Evolutionary conservation across 2,113 vertebrate genomes (phyloP).

Genomic region (Oreochromis niloticus): DNA sequence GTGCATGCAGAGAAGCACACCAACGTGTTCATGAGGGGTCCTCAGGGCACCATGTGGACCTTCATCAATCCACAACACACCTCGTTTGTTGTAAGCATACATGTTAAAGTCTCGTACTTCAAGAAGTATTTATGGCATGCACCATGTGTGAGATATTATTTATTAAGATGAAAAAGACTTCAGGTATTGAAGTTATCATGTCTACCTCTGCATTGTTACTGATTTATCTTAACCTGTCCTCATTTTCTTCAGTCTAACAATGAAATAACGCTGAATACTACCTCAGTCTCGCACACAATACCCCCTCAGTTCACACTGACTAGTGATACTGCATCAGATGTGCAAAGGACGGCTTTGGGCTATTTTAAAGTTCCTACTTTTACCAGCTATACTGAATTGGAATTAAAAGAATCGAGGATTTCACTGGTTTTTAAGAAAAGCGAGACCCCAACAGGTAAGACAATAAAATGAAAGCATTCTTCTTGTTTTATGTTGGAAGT

Average conservation of each 20-base stretch:
- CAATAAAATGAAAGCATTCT: neutral
- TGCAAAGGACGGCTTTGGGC: constrained; percentile 39
- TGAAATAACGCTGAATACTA: neutral
- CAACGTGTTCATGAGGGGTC: constrained; percentile 64
- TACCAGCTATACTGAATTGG: constrained; percentile 70
- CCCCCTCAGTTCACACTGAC: fast-evolving
- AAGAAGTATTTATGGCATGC: neutral
- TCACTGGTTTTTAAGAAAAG: constrained; percentile 30
- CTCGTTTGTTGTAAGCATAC: constrained; percentile 36
- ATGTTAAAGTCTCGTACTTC: neutral
- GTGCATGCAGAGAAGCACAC: neutral
- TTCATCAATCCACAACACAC: neutral
- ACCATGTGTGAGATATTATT: neutral
- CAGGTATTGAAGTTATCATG: neutral
- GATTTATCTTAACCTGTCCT: neutral
- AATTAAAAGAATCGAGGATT: neutral
- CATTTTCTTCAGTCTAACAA: constrained; percentile 65
- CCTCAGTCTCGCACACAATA: fast-evolving
- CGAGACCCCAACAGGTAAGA: constrained; percentile 27
- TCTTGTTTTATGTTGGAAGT: neutral
- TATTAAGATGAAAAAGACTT: neutral
- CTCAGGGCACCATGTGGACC: constrained; percentile 64
- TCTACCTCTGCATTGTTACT: neutral
- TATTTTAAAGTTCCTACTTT: constrained; percentile 27
- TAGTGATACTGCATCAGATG: constrained; percentile 34